Conservation (phyloP, 1,140 invertebrate species). For the Halotydeus destructor region DNA sequence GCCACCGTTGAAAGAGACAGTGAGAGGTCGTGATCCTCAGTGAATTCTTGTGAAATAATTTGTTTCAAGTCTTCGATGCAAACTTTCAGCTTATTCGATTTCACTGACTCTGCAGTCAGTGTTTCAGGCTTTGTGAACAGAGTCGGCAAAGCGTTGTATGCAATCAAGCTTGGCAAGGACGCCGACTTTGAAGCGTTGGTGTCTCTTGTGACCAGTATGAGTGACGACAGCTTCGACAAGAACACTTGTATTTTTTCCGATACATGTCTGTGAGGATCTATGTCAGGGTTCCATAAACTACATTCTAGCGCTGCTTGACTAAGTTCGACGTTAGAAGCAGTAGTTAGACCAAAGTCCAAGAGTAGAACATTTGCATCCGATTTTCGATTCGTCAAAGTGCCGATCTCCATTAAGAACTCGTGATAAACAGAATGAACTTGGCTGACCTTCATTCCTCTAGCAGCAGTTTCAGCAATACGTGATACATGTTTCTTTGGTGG, state of each 20-base stretch:
- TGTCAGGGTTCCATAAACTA: neutral
- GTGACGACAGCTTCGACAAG: neutral
- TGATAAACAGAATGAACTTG: conserved; percentile 7
- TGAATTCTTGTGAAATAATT: too few relatives aligned
- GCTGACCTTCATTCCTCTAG: neutral
- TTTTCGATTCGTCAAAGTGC: neutral
- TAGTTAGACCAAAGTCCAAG: conserved; percentile 5
- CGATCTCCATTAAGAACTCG: conserved; percentile 8
- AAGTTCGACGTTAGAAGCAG: conserved; percentile 5
- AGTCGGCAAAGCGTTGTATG: neutral
- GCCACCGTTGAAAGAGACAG: too few relatives aligned
- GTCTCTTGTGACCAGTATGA: neutral
- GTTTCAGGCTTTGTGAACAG: neutral
- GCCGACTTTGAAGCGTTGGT: neutral
- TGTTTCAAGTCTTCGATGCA: too few relatives aligned
- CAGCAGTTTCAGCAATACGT: conserved; percentile 18
- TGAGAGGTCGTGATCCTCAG: too few relatives aligned
- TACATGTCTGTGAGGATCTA: neutral
- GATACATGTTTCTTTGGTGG: conserved; percentile 12
- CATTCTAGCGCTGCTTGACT: conserved; percentile 5
- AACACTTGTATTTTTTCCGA: neutral
- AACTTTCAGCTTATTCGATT: too few relatives aligned
- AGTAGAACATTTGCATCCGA: conserved; percentile 5
- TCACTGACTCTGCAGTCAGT: too few relatives aligned
- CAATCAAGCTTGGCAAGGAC: neutral